Conservation (phyloP, 2,113 vertebrate species). For the Nettapus auritus region DNA sequence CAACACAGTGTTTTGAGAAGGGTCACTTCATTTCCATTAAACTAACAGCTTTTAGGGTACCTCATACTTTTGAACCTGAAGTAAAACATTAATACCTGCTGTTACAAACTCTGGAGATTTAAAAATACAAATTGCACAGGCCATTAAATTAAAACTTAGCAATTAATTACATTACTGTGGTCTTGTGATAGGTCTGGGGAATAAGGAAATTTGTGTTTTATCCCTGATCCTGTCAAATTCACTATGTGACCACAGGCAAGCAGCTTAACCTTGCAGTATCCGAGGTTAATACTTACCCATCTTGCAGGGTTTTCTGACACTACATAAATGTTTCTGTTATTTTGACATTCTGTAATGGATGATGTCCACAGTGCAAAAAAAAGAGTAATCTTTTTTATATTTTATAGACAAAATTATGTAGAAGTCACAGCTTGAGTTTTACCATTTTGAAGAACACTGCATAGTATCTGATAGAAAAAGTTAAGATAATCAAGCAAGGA, state of each 20-base stretch:
- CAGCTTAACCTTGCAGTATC: neutral
- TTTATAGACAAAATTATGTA: neutral
- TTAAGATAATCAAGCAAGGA: neutral
- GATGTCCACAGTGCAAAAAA: neutral
- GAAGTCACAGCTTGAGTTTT: neutral
- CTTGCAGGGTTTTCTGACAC: neutral
- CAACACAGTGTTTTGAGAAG: fast-evolving
- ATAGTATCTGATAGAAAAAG: neutral
- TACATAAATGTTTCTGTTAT: neutral
- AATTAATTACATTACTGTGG: neutral
- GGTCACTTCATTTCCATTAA: neutral
- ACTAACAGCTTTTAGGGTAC: neutral
- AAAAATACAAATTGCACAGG: neutral
- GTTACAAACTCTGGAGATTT: neutral
- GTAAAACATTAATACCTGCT: neutral
- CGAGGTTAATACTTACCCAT: neutral
- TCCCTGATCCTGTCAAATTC: neutral
- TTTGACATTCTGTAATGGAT: neutral
- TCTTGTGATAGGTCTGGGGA: neutral
- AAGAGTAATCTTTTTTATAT: neutral
- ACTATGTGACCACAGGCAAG: neutral
- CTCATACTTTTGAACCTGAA: neutral
- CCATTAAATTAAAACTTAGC: neutral
- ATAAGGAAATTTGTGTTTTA: neutral
- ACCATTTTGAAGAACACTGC: neutral